phyloP scores from a whole-genome alignment of 2,113 vertebrate genomes.

The Typhlomys cinereus region DNA sequence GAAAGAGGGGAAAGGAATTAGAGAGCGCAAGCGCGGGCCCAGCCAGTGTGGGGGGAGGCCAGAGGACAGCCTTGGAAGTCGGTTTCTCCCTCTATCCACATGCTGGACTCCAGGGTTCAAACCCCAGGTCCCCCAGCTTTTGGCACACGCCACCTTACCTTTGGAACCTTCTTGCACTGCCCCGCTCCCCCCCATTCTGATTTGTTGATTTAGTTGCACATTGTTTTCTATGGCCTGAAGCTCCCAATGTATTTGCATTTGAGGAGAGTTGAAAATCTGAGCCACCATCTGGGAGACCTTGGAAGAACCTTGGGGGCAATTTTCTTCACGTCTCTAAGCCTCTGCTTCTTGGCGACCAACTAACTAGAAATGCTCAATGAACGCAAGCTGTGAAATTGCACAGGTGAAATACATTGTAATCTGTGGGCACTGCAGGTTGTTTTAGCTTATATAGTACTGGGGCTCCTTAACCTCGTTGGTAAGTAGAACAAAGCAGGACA shows the following conservation, averaged over 20 bases:
- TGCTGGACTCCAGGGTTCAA: no score
- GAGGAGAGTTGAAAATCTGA: not conserved
- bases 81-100: no score
- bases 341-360: not conserved
- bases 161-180: no score
- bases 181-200: no score
- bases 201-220: conserved; percentile 31
- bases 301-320: not conserved
- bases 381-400: no score
- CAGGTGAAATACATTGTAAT: not conserved
- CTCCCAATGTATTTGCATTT: conserved; percentile 25
- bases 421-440: not conserved
- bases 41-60: no score
- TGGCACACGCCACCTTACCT: no score
- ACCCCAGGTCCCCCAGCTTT: no score
- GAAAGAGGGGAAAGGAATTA: no score
- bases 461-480: not conserved
- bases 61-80: no score
- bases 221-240: conserved; percentile 17
- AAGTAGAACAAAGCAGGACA: not conserved
- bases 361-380: not conserved
- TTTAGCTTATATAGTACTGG: not conserved
- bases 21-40: no score
- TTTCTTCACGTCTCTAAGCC: not conserved
- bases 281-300: not conserved